Percentiles rank a stretch among this genome's conserved stretches.
These are phyloP conservation scores for Ascidia mentula DNA, from an alignment of 23 tunicate genomes.

Conservation along the genomic window DNA sequence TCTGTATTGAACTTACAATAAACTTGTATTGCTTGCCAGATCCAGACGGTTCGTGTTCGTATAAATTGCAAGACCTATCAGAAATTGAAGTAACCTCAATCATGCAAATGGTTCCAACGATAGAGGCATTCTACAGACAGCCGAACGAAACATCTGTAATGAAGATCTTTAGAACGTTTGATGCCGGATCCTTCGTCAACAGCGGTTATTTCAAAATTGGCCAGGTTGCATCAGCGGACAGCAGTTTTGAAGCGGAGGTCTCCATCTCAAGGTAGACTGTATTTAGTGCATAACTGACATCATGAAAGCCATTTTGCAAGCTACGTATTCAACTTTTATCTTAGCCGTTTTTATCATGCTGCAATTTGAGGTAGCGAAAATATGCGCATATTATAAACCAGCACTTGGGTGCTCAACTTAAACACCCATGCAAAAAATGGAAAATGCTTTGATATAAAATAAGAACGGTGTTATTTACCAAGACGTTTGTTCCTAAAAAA, in stretches of 20 bases:
- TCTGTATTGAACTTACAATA: too few species aligned
- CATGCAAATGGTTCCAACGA: not conserved
- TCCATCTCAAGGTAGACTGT: not conserved
- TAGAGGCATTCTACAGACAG: not conserved
- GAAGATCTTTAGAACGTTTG: not conserved
- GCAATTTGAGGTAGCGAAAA: too few species aligned
- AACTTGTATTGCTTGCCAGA: too few species aligned
- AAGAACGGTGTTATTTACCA: too few species aligned
- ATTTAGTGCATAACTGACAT: too few species aligned
- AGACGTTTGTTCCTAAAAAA: too few species aligned
- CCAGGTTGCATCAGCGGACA: constrained; percentile 8
- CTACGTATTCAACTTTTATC: not conserved
- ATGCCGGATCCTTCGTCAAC: not conserved
- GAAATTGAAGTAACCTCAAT: not conserved
- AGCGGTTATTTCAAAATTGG: not conserved
- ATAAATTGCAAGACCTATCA: not conserved
- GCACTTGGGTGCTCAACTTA: too few species aligned
- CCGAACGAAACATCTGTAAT: not conserved
- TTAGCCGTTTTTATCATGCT: not conserved
- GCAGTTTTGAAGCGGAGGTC: not conserved
- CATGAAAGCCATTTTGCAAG: not conserved
- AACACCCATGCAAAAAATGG: too few species aligned
- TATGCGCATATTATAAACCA: too few species aligned
- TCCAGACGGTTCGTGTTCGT: not conserved
- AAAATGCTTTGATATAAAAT: too few species aligned